Percentiles rank a stretch among this genome's conserved stretches.
These are phyloP conservation scores for Drosophila virilis DNA, from an alignment of 1,140 invertebrate species.

Conservation along the genomic window DNA sequence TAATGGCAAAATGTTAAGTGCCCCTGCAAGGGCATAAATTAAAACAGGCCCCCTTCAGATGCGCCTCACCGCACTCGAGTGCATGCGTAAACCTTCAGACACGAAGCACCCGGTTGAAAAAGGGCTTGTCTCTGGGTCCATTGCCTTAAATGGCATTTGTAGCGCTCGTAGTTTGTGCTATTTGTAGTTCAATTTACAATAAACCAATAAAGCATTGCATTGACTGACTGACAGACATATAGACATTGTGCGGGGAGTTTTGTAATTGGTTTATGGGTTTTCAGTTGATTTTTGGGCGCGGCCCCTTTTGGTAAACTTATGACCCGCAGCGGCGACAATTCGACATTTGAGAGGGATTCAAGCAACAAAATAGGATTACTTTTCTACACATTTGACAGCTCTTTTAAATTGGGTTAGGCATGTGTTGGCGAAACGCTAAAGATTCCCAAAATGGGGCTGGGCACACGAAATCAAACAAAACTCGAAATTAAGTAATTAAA, in stretches of 20 bases:
- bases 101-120: slow-evolving; percentile 38
- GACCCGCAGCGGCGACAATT: slow-evolving; percentile 45
- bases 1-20: background rate
- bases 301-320: slow-evolving; percentile 46
- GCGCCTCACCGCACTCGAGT: slow-evolving; percentile 67
- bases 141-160: slow-evolving; percentile 63
- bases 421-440: slow-evolving; percentile 54
- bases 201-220: slow-evolving; percentile 53
- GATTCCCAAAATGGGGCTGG: slow-evolving; percentile 49
- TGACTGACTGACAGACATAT: slow-evolving; percentile 27
- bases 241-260: slow-evolving; percentile 43
- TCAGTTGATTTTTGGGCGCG: slow-evolving; percentile 55
- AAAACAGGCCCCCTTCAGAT: slow-evolving; percentile 27
- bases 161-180: slow-evolving; percentile 43
- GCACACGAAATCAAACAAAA: slow-evolving; percentile 14
- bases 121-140: slow-evolving; percentile 65
- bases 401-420: slow-evolving; percentile 60
- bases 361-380: slow-evolving; percentile 65
- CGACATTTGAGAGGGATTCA: slow-evolving; percentile 35
- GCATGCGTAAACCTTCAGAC: slow-evolving; percentile 64
- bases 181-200: slow-evolving; percentile 59
- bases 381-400: slow-evolving; percentile 48
- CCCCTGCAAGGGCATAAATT: slow-evolving; percentile 24
- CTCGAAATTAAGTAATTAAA: slow-evolving; percentile 44
- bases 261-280: slow-evolving; percentile 76